Conservation (phyloP, 2,797 vertebrate genomes). For the Potorous gilbertii region DNA sequence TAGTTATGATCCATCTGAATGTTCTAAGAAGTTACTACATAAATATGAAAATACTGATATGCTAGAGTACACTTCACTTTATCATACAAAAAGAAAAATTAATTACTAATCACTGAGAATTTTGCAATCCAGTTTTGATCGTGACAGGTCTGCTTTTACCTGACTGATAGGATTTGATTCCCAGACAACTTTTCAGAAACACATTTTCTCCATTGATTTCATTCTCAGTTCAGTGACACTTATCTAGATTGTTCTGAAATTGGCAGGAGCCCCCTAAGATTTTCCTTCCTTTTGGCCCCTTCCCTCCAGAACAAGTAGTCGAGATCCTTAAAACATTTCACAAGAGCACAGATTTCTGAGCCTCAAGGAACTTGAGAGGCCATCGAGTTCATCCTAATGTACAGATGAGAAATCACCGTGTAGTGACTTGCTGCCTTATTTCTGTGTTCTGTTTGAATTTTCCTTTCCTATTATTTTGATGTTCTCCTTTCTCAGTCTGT, state of each 20-base stretch:
- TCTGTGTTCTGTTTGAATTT: neutral
- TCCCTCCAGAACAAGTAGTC: neutral
- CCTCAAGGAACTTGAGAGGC: neutral
- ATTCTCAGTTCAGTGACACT: neutral
- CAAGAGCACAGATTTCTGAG: neutral
- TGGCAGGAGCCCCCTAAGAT: neutral
- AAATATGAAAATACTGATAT: constrained; percentile 82
- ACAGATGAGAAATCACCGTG: neutral
- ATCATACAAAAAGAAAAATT: constrained; percentile 42
- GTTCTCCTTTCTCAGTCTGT: neutral
- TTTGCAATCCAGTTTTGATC: constrained; percentile 66
- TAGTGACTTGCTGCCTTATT: neutral
- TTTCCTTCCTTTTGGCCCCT: neutral
- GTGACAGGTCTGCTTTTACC: neutral
- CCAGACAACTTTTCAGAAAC: neutral
- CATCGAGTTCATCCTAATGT: neutral
- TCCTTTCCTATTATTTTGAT: neutral
- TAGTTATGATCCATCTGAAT: constrained; percentile 72
- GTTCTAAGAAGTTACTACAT: constrained; percentile 78
- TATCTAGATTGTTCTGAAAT: neutral
- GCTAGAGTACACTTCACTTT: constrained; percentile 65
- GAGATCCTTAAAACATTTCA: neutral
- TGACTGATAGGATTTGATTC: constrained; percentile 30
- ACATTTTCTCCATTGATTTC: neutral
- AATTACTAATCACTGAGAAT: constrained; percentile 57